Evolutionary conservation across 2,797 vertebrate species (phyloP).

Genomic region (Caiman crocodilus): DNA sequence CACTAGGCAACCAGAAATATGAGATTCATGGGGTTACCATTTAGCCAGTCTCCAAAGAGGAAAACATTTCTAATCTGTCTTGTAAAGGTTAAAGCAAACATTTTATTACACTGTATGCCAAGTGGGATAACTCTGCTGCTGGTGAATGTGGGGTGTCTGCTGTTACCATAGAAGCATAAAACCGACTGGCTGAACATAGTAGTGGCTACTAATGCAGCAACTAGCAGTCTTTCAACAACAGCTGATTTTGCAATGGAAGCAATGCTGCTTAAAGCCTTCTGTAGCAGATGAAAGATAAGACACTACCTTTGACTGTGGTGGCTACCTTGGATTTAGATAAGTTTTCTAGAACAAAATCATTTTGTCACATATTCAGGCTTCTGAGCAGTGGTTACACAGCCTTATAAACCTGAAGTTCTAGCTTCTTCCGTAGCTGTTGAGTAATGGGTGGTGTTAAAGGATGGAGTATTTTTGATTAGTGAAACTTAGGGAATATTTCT

Average conservation of each 20-base stretch:
- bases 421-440: background rate
- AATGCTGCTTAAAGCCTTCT: no score
- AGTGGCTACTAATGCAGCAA: background rate
- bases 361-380: background rate
- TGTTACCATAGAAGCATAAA: constrained; percentile 32
- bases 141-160: background rate
- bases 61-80: background rate
- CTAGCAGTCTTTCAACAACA: background rate
- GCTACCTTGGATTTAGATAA: background rate
- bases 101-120: background rate
- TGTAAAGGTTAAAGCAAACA: background rate
- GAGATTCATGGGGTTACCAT: no score
- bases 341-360: background rate
- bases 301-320: rapidly evolving
- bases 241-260: background rate
- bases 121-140: background rate
- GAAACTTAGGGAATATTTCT: background rate
- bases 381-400: background rate
- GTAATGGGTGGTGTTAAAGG: background rate
- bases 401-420: background rate
- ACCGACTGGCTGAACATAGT: background rate
- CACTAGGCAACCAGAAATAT: no score
- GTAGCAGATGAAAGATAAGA: background rate
- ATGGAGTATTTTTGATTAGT: background rate
- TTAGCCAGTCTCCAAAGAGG: no score